Percentiles rank a stretch among this genome's conserved stretches.
Conservation (phyloP, 2,888 invertebrate species). For the Trimorus sp. region DNA sequence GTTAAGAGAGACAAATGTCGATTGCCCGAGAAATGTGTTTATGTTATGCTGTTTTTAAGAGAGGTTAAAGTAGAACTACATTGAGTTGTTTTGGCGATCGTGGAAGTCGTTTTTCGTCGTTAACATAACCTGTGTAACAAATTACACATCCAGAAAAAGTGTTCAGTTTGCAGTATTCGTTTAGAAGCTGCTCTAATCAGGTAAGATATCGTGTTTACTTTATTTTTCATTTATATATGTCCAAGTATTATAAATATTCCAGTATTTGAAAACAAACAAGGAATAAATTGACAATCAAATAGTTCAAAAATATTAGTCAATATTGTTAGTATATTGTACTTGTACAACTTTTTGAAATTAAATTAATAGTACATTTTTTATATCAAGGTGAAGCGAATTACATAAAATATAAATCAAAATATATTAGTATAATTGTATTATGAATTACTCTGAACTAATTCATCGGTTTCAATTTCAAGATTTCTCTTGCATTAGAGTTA, state of each 20-base stretch:
- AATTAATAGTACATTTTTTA: neutral
- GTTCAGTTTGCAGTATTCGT: neutral
- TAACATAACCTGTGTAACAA: neutral
- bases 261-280: no score
- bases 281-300: no score
- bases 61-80: conserved; percentile 1
- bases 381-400: neutral
- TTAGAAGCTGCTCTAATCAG: neutral
- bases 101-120: neutral
- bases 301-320: no score
- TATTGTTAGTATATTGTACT: no score
- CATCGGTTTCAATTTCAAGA: neutral
- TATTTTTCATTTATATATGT: no score
- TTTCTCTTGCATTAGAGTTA: neutral
- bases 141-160: neutral
- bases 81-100: neutral
- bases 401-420: neutral
- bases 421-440: conserved; percentile 1
- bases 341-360: no score
- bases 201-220: neutral
- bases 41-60: neutral
- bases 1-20: neutral
- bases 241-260: no score
- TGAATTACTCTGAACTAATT: neutral
- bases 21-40: neutral